Evolutionary conservation across 1,140 invertebrate species (phyloP), one percentile per base, ranked within the genome.

Genomic region (Tyrophagus putrescentiae): DNA sequence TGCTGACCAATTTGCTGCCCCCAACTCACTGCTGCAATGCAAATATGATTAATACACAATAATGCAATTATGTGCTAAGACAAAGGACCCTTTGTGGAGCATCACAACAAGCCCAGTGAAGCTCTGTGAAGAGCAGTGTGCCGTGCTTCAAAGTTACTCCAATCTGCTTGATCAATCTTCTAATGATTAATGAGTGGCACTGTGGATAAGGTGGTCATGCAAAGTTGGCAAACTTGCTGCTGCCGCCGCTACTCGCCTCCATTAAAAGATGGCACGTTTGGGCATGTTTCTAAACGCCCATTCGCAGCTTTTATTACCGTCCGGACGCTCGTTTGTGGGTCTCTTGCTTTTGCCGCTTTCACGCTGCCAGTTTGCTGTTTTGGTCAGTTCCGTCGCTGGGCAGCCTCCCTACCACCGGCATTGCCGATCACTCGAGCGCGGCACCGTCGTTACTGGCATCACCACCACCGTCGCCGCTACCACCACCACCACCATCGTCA

Each of bases 131-230:
- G 7, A 6, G 7, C 45, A 6, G 21, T 48, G 45, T 21, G n/a
- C n/a, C n/a, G n/a, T 28, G 13, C 21, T 23, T 21, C 50, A 32
- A 50, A 44, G 52, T 58, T 45, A 48, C 45, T 34, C 57, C 52
- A 48, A 62, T 62, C 39, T 59, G 61, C 53, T 59, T 62, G 52
- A 62, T 62, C 39, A 62, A 54, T 54, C 57, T 62, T 48, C 21
- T 48, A 21, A 48, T 48, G 45, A 48, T 48, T 48, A 48, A 48
- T 48, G 45, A 48, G 18, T 48, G 31, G 18, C 7, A 25, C 7
- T 48, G 45, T 6, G 6, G 45, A n/a, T n/a, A n/a, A n/a, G n/a
- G n/a, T n/a, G 23, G 7, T 7, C 31, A 48, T 48, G 45, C 45
- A 48, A 48, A 48, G n/a, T n/a, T n/a, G n/a, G n/a, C n/a, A n/a